Base-by-base conservation (phyloP, 2,113 vertebrate species). In the Ceratotherium simum region DNA sequence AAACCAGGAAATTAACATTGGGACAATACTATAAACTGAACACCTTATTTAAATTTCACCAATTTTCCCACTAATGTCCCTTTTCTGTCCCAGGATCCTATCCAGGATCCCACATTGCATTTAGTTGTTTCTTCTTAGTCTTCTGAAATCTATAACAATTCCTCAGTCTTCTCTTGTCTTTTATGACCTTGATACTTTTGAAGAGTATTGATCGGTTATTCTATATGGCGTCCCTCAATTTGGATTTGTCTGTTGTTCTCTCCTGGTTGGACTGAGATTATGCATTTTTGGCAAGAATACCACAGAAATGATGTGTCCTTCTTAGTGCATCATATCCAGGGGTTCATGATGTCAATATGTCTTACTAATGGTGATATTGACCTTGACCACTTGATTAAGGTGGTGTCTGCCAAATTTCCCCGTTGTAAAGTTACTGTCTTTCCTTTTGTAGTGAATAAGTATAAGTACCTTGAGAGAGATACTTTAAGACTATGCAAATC, bases 171-270 rank as follows among this genome's bases (percentile, higher is more conserved):
- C 39, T 46, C n/a, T 79, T 86, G 17, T 67, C 56, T 93, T 85
- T 91, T 64, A 42, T 82, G 83, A 60, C 33, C 42, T 92, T 83
- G n/a, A 81, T 79, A 54, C 11, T 85, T 95, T 84, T 81, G 48
- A 84, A 83, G 75, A 80, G n/a, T 88, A 69, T 51, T 69, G 17
- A 51, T 72, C 25, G 29, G 0, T 85, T 90, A 80, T 60, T 94
- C 83, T 94, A 31, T 78, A 88, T 31, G 87, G 48, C 75, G 48
- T 80, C 18, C 20, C 23, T 75, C n/a, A 78, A 0, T 83, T 90
- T 96, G 64, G n/a, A 65, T 42, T 86, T 78, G 80, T 92, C 9
- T 92, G 21, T 33, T 95, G 18, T 65, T 97, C 93, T 97, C 73
- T 75, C 64, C 3, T 80, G 29, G 58, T 79, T 92, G 58, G 4